Percentiles rank a stretch among this genome's conserved stretches.
Conservation (phyloP, 2,797 vertebrate genomes). For the Halcyon chelicuti region DNA sequence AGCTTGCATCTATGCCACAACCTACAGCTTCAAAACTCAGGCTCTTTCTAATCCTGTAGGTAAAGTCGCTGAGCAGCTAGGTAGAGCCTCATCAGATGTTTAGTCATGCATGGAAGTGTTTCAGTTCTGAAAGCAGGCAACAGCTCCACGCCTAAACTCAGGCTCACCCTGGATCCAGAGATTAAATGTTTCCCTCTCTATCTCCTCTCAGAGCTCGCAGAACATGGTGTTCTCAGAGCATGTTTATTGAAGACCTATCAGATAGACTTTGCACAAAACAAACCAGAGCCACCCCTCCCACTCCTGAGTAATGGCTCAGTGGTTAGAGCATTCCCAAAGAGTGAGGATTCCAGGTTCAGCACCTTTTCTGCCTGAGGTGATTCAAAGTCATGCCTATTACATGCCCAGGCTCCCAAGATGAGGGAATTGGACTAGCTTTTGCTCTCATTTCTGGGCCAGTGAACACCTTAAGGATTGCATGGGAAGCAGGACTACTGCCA, state of each 20-base stretch:
- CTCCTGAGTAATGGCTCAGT: slow-evolving; percentile 23
- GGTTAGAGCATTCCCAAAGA: slow-evolving; percentile 43
- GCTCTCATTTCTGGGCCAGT: neutral
- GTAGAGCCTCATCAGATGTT: neutral
- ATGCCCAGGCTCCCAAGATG: neutral
- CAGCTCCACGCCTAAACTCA: neutral
- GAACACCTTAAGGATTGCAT: neutral
- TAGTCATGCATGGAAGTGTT: neutral
- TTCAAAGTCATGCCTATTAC: neutral
- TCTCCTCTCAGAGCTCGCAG: neutral
- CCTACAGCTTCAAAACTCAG: neutral
- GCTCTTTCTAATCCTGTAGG: neutral
- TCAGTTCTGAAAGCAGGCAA: neutral
- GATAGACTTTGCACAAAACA: slow-evolving; percentile 65
- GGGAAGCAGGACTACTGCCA: neutral
- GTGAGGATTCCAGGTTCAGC: slow-evolving; percentile 2
- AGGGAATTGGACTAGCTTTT: neutral
- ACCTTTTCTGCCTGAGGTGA: slow-evolving; percentile 25
- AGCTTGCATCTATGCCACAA: neutral
- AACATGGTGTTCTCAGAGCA: slow-evolving; percentile 30
- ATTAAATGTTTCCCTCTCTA: neutral
- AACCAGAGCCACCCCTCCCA: slow-evolving; percentile 46
- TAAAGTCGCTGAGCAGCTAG: neutral
- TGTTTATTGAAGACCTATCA: slow-evolving; percentile 69
- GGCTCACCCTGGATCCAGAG: neutral